These are phyloP conservation scores for Drosophila acutilabella DNA, from an alignment of 2,888 invertebrate species.

Conservation along the genomic window DNA sequence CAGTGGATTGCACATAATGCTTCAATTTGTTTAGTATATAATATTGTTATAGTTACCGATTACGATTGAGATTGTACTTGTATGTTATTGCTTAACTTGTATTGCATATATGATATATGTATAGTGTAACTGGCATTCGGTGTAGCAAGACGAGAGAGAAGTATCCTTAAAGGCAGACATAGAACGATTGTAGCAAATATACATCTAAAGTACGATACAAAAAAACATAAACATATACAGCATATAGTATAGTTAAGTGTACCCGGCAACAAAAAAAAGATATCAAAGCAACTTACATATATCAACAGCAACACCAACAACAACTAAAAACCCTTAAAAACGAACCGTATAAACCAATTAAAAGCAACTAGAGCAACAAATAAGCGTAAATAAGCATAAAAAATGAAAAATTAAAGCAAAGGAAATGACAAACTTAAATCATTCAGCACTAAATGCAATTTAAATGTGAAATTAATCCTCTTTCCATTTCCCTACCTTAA, in stretches of 20 bases:
- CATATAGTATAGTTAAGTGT: slow-evolving; percentile 36
- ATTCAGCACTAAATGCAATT: slow-evolving; percentile 74
- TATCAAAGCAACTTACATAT: slow-evolving; percentile 74
- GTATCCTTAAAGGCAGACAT: slow-evolving; percentile 27
- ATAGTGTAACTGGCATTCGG: slow-evolving; percentile 32
- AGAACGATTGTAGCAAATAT: slow-evolving; percentile 50
- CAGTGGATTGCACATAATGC: slow-evolving; percentile 35
- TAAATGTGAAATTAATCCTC: slow-evolving; percentile 58
- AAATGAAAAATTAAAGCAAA: slow-evolving; percentile 27
- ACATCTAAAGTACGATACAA: slow-evolving; percentile 34
- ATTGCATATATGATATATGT: slow-evolving; percentile 11
- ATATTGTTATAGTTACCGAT: slow-evolving; percentile 66
- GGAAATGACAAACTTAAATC: slow-evolving; percentile 48
- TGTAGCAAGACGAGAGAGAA: slow-evolving; percentile 20
- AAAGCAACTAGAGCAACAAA: slow-evolving; percentile 32
- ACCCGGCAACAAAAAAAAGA: slow-evolving; percentile 37
- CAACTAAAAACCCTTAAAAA: slow-evolving; percentile 30
- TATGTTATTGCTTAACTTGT: slow-evolving; percentile 50
- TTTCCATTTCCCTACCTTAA: neutral
- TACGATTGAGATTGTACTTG: slow-evolving; percentile 36
- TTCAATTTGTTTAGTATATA: slow-evolving; percentile 71
- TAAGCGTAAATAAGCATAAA: slow-evolving; percentile 20
- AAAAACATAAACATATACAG: slow-evolving; percentile 13
- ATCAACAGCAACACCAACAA: slow-evolving; percentile 59
- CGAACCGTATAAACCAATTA: slow-evolving; percentile 38